Evolutionary conservation across 2,888 invertebrate genomes (phyloP).

Genomic region (Drosophila falleni): DNA sequence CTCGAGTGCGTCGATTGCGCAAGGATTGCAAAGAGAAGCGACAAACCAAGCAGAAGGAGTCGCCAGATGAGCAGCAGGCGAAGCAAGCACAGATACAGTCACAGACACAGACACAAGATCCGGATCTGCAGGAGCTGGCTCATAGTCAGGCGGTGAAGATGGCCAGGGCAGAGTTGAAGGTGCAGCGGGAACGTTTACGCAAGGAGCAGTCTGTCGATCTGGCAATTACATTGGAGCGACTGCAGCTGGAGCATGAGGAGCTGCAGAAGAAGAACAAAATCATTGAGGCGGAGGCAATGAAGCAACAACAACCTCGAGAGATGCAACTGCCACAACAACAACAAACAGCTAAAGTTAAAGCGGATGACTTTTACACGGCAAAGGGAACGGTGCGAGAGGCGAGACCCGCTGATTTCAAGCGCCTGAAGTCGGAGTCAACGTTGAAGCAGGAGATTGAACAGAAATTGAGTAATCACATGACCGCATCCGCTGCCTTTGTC

Average conservation of each 20-base stretch:
- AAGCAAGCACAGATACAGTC: no score
- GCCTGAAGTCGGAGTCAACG: no score
- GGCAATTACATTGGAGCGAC: constrained; percentile 8
- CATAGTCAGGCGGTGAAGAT: background rate
- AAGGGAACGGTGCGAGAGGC: constrained; percentile 6
- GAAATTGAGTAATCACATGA: background rate
- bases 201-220: constrained; percentile 11
- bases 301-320: constrained; percentile 1
- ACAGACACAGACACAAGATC: background rate
- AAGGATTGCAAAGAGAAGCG: constrained; percentile 28
- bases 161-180: background rate
- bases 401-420: background rate
- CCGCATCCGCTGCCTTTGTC: constrained; percentile 7
- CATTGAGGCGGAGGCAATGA: background rate
- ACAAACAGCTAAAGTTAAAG: background rate
- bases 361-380: constrained; percentile 21
- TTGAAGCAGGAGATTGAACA: background rate
- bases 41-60: constrained; percentile 5
- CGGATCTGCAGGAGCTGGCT: background rate
- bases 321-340: background rate
- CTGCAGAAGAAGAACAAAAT: constrained; percentile 9
- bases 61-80: background rate
- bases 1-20: constrained; percentile 14
- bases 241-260: constrained; percentile 32
- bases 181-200: constrained; percentile 1